phyloP scores from a whole-genome alignment of 2,113 vertebrate species.

The Melanostigma gelatinosum region DNA sequence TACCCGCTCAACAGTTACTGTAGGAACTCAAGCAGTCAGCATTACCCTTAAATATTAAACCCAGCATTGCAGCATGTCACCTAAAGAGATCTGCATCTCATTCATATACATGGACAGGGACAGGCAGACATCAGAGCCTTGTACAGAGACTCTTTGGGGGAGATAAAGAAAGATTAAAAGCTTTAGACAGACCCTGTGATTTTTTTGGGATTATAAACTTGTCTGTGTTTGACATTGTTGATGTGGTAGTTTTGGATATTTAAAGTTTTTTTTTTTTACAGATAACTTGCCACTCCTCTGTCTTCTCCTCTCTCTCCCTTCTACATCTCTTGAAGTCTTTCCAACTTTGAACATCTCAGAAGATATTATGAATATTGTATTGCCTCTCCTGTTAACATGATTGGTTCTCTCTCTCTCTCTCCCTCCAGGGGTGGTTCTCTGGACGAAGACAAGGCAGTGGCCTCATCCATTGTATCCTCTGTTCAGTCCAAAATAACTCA shows the following conservation, averaged over 20 bases:
- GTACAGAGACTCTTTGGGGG: background rate
- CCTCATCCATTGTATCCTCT: constrained; percentile 94
- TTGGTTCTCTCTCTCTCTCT: constrained; percentile 44
- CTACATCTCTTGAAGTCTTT: constrained; percentile 8
- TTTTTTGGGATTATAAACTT: background rate
- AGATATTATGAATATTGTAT: constrained; percentile 67
- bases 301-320: constrained; percentile 2
- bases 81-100: background rate
- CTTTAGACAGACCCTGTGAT: background rate
- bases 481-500: constrained; percentile 99
- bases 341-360: constrained; percentile 54
- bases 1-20: background rate
- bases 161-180: too few species aligned
- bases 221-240: constrained; percentile 23
- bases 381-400: constrained; percentile 53
- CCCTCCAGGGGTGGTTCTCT: constrained; percentile 89
- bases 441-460: constrained; percentile 95
- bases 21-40: background rate
- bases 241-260: constrained; percentile 27
- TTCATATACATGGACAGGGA: background rate
- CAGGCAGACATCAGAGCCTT: background rate
- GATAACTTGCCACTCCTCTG: constrained; percentile 7
- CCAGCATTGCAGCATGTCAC: background rate
- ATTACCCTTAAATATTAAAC: background rate
- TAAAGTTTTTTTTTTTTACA: background rate